A percentile compares a stretch with the other conserved stretches of the same genome.
phyloP scores from a whole-genome alignment of 2,888 invertebrate genomes.

The Mesorhabditis spiculigera region DNA sequence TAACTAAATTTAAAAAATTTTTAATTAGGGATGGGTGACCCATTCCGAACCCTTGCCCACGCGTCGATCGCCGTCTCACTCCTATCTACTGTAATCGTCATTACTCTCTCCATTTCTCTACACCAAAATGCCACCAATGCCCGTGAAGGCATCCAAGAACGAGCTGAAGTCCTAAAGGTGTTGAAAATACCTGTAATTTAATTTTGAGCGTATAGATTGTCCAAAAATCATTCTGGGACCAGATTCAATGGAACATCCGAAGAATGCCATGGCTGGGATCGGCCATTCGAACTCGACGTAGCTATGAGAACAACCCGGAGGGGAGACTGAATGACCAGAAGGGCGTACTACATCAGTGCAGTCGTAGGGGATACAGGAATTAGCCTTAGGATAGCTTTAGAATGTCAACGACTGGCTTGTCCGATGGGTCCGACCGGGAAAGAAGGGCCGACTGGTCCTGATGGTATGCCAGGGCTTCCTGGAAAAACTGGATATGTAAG shows the following conservation, averaged over 20 bases:
- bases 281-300: background rate
- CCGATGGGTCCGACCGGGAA: constrained; percentile 40
- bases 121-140: background rate
- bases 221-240: background rate
- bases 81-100: background rate
- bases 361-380: constrained; percentile 21
- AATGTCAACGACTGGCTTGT: constrained; percentile 43
- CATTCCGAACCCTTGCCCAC: background rate
- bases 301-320: background rate
- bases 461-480: constrained; percentile 44
- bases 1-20: too few species aligned
- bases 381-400: constrained; percentile 13
- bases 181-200: background rate
- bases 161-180: constrained; percentile 2
- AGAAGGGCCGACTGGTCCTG: constrained; percentile 40
- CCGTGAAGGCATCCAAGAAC: background rate
- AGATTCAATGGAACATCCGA: constrained; percentile 1
- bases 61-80: background rate
- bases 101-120: background rate
- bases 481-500: constrained; percentile 29
- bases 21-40: background rate
- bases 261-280: background rate
- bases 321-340: constrained; percentile 17
- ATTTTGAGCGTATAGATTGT: background rate
- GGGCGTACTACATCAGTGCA: constrained; percentile 35